Conservation (phyloP, 2,113 vertebrate genomes). For the Pardalotus punctatus region DNA sequence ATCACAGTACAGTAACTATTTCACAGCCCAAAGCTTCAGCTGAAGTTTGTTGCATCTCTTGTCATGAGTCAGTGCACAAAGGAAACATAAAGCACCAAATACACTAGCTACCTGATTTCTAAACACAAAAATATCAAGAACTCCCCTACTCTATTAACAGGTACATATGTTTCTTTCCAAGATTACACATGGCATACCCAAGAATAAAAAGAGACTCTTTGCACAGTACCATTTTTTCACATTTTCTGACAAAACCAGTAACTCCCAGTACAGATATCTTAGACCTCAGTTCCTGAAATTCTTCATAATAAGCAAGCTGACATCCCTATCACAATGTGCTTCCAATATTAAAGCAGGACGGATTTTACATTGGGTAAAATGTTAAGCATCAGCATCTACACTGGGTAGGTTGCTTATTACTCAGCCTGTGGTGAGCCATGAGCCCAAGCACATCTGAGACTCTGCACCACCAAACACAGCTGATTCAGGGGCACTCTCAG, state of each 20-base stretch:
- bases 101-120: not conserved
- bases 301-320: not conserved
- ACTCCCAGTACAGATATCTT: not conserved
- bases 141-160: not conserved
- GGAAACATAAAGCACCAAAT: not conserved
- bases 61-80: not conserved
- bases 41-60: not conserved
- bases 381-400: not conserved
- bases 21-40: not conserved
- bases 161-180: not conserved
- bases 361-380: not conserved
- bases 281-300: not conserved
- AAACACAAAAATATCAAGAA: not conserved
- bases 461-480: not conserved
- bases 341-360: not conserved
- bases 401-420: not conserved
- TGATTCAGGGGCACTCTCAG: not conserved
- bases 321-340: not conserved
- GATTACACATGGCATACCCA: not conserved
- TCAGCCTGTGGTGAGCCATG: not conserved
- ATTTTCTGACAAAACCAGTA: not conserved
- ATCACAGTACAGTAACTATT: not conserved
- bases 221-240: not conserved
- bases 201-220: not conserved
- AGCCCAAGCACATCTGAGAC: not conserved